phyloP scores from a whole-genome alignment of 2,888 invertebrate species.

The Lasioglossum oenotherae region DNA sequence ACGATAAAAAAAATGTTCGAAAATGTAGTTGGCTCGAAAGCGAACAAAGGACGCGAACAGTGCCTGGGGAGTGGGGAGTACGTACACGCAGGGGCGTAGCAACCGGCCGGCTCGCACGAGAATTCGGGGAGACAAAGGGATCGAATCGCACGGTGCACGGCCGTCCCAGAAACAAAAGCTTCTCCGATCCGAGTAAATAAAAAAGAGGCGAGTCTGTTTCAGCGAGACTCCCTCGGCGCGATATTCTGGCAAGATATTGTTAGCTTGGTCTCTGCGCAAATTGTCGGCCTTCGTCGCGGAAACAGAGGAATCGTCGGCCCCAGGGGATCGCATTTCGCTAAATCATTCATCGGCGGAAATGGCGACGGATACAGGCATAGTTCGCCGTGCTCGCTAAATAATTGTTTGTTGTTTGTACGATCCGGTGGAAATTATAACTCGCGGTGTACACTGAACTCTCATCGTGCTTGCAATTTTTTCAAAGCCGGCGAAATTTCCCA shows the following conservation, averaged over 20 bases:
- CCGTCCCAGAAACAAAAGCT: neutral
- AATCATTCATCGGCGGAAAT: constrained; percentile 2
- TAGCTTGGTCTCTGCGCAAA: neutral
- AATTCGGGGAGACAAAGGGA: neutral
- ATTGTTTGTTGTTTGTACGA: neutral
- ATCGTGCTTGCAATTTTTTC: neutral
- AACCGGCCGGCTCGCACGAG: neutral
- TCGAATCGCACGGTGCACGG: neutral
- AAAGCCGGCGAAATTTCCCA: neutral
- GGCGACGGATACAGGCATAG: neutral
- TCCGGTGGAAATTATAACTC: neutral
- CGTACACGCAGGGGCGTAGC: neutral
- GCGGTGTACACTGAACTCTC: neutral
- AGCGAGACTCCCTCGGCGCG: neutral
- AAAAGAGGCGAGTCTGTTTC: neutral
- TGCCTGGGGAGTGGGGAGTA: neutral
- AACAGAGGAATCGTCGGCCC: neutral
- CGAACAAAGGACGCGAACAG: neutral
- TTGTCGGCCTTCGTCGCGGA: neutral
- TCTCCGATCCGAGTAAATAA: constrained; percentile 1
- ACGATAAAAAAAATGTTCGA: neutral
- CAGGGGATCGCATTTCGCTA: neutral
- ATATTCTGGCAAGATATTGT: constrained; percentile 5
- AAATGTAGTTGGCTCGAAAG: neutral
- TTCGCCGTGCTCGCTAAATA: neutral